Conservation (phyloP, 2,797 vertebrate species). For the Cetoscarus ocellatus region DNA sequence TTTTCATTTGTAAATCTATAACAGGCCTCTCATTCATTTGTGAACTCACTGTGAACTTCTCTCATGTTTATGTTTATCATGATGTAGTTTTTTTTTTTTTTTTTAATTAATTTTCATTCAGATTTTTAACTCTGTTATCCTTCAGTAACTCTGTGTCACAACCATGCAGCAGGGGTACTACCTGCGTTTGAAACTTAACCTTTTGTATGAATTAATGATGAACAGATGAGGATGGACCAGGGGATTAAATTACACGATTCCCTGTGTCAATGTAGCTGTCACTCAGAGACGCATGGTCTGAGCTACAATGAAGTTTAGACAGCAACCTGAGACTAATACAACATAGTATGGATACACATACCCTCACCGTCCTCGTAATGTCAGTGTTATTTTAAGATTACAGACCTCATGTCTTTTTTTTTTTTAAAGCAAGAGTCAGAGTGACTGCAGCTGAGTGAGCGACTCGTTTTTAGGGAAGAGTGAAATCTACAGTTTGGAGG, state of each 20-base stretch:
- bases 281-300: constrained; percentile 25
- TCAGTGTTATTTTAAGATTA: neutral
- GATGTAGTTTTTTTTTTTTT: neutral
- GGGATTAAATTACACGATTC: constrained; percentile 60
- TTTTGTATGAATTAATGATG: constrained; percentile 76
- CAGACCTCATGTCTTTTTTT: neutral
- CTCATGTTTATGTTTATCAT: too few species aligned
- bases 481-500: constrained; percentile 29
- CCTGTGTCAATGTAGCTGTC: constrained; percentile 44
- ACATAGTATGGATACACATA: neutral
- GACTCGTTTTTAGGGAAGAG: constrained; percentile 24
- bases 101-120: constrained; percentile 7
- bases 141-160: constrained; percentile 30
- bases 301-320: constrained; percentile 7
- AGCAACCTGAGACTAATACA: neutral
- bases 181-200: constrained; percentile 61
- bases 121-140: constrained; percentile 19
- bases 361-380: neutral
- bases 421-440: constrained; percentile 8
- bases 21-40: neutral
- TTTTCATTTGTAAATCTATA: neutral
- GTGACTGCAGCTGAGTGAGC: neutral
- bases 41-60: neutral
- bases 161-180: neutral
- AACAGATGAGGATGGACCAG: constrained; percentile 33